Evolutionary conservation across 2,888 invertebrate genomes (phyloP).

Genomic region (Chaetogeoica ovagalla): DNA sequence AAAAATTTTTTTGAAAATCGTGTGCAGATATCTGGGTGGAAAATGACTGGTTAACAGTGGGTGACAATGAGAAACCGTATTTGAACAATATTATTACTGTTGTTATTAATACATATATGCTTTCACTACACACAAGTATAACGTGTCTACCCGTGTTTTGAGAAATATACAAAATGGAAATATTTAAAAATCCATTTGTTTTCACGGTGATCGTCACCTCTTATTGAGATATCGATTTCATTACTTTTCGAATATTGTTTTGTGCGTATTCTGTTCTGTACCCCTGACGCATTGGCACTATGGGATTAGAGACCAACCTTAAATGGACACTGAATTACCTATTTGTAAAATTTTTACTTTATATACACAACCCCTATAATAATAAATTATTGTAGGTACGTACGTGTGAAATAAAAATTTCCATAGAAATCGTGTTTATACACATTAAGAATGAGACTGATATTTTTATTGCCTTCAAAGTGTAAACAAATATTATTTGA

Average conservation of each 20-base stretch:
- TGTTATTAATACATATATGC: no score
- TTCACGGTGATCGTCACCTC: background rate
- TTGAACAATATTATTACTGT: background rate
- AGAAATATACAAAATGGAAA: background rate
- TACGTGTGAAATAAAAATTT: no score
- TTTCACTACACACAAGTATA: background rate
- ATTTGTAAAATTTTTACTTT: background rate
- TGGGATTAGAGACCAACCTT: no score
- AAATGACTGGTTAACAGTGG: no score
- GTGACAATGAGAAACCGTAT: no score
- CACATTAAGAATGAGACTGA: background rate
- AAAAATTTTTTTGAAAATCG: no score
- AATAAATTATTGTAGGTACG: no score
- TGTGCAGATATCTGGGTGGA: no score
- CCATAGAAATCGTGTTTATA: no score
- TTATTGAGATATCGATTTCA: background rate
- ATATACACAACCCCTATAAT: background rate
- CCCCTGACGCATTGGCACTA: no score
- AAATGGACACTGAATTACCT: no score
- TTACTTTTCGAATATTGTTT: background rate
- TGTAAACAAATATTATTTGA: background rate
- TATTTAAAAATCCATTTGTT: background rate
- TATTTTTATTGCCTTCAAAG: background rate
- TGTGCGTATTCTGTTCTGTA: no score
- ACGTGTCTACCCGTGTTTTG: background rate